These are phyloP conservation scores for Montipora foliosa DNA, from an alignment of 64 coral and sea anemone species.

Conservation along the genomic window DNA sequence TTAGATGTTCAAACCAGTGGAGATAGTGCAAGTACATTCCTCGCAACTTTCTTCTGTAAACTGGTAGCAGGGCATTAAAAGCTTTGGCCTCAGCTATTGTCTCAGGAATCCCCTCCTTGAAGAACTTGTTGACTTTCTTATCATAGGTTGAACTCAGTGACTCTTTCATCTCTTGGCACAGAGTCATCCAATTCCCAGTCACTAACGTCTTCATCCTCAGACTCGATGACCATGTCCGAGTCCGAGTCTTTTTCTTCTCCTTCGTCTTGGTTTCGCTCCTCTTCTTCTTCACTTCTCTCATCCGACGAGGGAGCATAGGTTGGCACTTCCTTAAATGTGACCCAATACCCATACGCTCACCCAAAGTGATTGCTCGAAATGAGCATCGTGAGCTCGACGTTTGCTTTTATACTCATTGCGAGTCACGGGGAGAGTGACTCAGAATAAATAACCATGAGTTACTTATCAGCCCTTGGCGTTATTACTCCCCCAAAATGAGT, in stretches of 20 bases:
- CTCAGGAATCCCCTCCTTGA: not conserved
- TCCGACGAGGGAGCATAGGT: not conserved
- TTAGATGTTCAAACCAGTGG: not conserved
- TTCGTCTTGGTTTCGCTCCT: not conserved
- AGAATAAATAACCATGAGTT: no score
- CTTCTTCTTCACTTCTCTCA: not conserved
- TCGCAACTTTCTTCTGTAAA: not conserved
- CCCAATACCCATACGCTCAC: not conserved
- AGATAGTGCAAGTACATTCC: not conserved
- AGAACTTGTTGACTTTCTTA: not conserved
- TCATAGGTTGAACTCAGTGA: not conserved
- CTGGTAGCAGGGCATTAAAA: not conserved
- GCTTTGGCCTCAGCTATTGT: not conserved
- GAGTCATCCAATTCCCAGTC: not conserved
- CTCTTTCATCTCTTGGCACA: not conserved
- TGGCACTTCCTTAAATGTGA: no score
- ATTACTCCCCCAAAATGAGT: no score
- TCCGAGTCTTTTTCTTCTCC: not conserved
- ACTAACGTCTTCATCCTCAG: not conserved
- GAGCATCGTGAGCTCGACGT: not conserved
- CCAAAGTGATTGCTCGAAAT: not conserved
- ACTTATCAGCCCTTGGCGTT: no score
- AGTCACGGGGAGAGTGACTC: not conserved
- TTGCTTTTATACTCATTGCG: not conserved
- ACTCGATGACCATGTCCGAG: not conserved